Evolutionary conservation across 2,113 vertebrate genomes (phyloP).

Genomic region (Manacus vitellinus): DNA sequence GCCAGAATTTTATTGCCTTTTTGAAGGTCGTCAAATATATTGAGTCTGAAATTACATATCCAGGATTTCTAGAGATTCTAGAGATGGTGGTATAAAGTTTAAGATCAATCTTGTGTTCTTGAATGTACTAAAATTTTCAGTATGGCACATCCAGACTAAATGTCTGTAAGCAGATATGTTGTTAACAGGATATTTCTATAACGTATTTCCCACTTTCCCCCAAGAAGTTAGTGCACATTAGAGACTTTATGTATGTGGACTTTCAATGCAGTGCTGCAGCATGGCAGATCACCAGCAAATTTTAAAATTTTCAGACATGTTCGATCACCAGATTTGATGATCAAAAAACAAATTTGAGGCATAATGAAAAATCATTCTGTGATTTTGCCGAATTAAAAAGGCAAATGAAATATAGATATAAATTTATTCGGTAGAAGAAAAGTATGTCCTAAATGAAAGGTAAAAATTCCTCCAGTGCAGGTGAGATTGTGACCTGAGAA

Average conservation of each 20-base stretch:
- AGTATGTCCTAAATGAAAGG: neutral
- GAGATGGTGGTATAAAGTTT: neutral
- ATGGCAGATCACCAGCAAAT: neutral
- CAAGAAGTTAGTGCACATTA: neutral
- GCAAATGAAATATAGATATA: neutral
- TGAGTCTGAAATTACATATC: neutral
- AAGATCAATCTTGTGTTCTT: neutral
- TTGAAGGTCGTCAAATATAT: neutral
- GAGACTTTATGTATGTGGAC: neutral
- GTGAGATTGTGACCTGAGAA: neutral
- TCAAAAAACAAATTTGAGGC: neutral
- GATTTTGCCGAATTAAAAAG: neutral
- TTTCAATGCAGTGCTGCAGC: neutral
- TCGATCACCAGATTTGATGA: neutral
- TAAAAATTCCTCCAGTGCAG: neutral
- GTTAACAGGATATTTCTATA: neutral
- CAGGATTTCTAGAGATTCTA: neutral
- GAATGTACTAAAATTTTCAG: neutral
- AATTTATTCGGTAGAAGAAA: neutral
- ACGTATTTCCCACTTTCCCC: fast-evolving
- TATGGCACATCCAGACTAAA: neutral
- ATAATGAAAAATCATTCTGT: neutral
- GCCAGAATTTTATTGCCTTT: neutral
- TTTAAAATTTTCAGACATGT: neutral
- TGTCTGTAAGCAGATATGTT: neutral